Evolutionary conservation across 2,113 vertebrate genomes (phyloP), one percentile per base, ranked within the genome.

Genomic region (Triplophysa tibetana): DNA sequence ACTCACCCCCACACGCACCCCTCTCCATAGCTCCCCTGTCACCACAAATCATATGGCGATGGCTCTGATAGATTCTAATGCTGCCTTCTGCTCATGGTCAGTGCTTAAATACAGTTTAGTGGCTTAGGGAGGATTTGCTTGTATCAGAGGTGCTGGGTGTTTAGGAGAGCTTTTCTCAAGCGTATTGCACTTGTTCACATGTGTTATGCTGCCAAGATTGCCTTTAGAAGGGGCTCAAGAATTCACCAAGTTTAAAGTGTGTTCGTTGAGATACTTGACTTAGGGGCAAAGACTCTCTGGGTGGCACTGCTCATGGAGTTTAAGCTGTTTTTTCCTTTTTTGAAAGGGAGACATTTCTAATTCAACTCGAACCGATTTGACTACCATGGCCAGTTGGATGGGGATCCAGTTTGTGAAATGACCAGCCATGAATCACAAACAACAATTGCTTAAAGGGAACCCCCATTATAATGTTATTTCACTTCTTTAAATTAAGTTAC

Each of bases 71-170:
- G 90, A 87, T 93, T 91, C 92, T 92, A 91, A 91, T 90, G 90
- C 92, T 87, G 90, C 87, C 87, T 89, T 91, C 85, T 90, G 83
- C 79, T 58, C 23, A 84, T 91, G 90, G 90, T 92, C 92, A 92
- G 85, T 91, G 88, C 89, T 89, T 91, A 91, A 91, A 91, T 87
- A 89, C 89, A 91, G 90, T 90, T 89, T 90, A 91, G 88, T 92
- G 90, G 92, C 92, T 92, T 92, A 92, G 88, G 23, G 87, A 90
- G 91, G 92, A 92, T 93, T 92, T 92, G 91, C 91, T 92, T 91
- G 91, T 91, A 91, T 89, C 90, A 88, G 89, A 91, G 89, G 88
- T 91, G 86, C 85, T 76, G 73, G 70, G 80, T 76, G 66, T 77
- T 82, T 61, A 70, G 65, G 24, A 77, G 69, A 68, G 38, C 85